These are phyloP conservation scores for Elachura formosa DNA, from an alignment of 2,113 vertebrate genomes.

Conservation along the genomic window DNA sequence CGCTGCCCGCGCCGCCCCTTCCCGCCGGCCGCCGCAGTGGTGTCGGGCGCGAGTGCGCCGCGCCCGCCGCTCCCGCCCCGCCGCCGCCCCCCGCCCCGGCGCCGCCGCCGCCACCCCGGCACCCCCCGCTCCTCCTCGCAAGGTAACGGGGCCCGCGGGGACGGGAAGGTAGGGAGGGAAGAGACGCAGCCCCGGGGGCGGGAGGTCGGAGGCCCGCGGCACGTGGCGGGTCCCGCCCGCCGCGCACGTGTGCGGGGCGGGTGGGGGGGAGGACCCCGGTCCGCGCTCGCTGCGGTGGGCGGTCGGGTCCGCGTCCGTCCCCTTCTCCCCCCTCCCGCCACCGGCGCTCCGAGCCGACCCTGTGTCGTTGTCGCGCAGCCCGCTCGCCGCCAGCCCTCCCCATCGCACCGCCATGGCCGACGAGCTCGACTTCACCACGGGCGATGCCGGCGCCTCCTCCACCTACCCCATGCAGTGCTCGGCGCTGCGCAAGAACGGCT, in stretches of 20 bases:
- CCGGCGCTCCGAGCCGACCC: not conserved
- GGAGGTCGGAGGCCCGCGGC: not conserved
- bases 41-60: constrained; percentile 77
- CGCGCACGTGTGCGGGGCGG: not conserved
- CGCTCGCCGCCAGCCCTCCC: not conserved
- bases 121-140: not conserved
- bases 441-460: constrained; percentile 11
- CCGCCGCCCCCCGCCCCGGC: not conserved
- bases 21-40: constrained; percentile 76
- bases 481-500: constrained; percentile 96
- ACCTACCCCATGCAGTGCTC: constrained; percentile 91
- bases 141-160: not conserved
- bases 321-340: not conserved
- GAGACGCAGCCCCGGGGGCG: not conserved
- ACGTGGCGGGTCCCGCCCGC: not conserved
- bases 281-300: too few species aligned
- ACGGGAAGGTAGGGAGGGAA: not conserved
- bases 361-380: not conserved
- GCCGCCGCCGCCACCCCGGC: not conserved
- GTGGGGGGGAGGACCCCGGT: not conserved
- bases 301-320: not conserved
- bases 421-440: constrained; percentile 8
- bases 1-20: not conserved
- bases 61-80: constrained; percentile 40
- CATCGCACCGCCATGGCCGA: not conserved